phyloP scores from a whole-genome alignment of 2,113 vertebrate genomes.

The Onychorhynchus coronatus region DNA sequence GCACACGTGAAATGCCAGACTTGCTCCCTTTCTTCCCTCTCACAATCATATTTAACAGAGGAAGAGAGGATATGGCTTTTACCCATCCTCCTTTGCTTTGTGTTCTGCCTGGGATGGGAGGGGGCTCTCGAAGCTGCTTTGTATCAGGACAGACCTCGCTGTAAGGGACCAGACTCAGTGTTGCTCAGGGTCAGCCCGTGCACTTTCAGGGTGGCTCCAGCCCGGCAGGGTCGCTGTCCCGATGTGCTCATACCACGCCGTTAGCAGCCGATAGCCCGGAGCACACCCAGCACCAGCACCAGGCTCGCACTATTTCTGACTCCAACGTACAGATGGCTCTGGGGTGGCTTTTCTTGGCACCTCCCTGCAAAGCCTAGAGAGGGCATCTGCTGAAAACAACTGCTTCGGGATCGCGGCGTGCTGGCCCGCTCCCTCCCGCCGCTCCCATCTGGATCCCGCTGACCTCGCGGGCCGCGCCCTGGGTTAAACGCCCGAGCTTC shows the following conservation, averaged over 20 bases:
- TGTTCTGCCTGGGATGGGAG: neutral
- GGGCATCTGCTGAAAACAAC: conserved; percentile 54
- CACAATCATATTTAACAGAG: fast-evolving
- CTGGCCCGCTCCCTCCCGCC: neutral
- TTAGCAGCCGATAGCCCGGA: neutral
- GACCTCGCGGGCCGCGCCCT: neutral
- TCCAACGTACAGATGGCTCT: conserved; percentile 53
- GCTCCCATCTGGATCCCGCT: conserved; percentile 11
- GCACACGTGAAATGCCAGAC: fast-evolving
- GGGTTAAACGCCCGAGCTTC: neutral
- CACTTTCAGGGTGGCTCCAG: neutral
- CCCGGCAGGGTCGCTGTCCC: neutral
- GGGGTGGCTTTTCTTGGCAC: conserved; percentile 54
- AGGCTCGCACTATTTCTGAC: neutral
- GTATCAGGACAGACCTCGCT: neutral
- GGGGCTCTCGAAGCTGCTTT: neutral
- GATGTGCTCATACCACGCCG: neutral
- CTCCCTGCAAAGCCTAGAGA: neutral
- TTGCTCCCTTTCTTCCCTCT: neutral
- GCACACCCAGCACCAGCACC: neutral
- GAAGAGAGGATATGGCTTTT: neutral
- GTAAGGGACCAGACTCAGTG: neutral
- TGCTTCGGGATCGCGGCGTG: neutral
- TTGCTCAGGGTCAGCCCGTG: neutral
- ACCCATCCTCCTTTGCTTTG: neutral